Evolutionary conservation across 1,140 invertebrate species (phyloP), one percentile per base, ranked within the genome.

Genomic region (Anadara kagoshimensis): DNA sequence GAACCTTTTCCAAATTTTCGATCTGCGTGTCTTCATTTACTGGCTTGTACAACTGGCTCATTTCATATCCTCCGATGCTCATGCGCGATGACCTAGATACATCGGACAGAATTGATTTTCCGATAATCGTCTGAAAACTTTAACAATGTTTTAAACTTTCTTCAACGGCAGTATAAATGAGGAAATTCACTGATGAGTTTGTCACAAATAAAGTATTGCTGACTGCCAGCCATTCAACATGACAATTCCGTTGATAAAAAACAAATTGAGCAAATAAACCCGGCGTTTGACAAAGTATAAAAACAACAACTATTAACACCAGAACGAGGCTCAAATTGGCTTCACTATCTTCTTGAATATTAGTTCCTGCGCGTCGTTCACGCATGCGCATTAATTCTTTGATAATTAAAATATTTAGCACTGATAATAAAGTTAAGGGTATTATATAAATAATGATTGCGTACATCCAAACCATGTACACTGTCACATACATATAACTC

Each of bases 161-260:
- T 29, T 84, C 85, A 61, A 87, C 85, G 7, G 81, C 83, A 12
- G 84, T 86, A 73, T 87, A 87, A 44, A 87, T 85, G 24, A 87
- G 79, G 64, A 87, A 87, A 56, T 87, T 87, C n/a, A 87, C 83
- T 45, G 85, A 85, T 4, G 85, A 87, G 65, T 87, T 87, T 11
- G 81, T 56, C 24, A 83, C 79, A 73, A 87, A 85, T 10, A 87
- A 59, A 47, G 80, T 77, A 62, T 87, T 87, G 63, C 83, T 84
- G 16, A 87, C 73, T 47, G 83, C 82, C 24, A 86, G 51, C 79
- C 80, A 85, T 58, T 78, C 5, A 83, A 53, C 54, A 87, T 80
- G 5, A 78, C 76, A 43, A 57, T 20, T 16, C 75, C 47, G 36
- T 65, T 54, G 54, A 80, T 14, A 81, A 44, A 69, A 83, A 73